Evolutionary conservation across 2,888 invertebrate genomes (phyloP), one percentile per base, ranked within the genome.

Genomic region (Biston betularia): DNA sequence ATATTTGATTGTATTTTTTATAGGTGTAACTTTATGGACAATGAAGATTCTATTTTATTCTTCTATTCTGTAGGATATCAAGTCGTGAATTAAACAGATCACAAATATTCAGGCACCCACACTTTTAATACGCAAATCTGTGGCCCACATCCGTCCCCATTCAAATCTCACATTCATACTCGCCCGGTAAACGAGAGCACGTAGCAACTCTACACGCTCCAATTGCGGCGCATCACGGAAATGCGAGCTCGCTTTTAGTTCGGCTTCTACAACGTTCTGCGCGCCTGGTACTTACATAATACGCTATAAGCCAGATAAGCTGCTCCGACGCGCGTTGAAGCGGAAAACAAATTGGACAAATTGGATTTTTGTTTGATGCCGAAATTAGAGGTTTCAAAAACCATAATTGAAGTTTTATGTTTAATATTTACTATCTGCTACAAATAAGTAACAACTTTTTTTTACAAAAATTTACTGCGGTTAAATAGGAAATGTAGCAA

Each of bases 191-290:
- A 67, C 68, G 62, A 49, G 65, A 64, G 62, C 64, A 57, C 67
- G 59, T 55, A 46, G 10, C 50, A 60, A 40, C 64, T 69, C 71
- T 60, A 40, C 62, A 65, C 69, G 71, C 71, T 69, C 71, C 71
- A 69, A 65, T 72, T 69, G 69, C 63, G 58, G 55, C 58, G 61
- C 65, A 61, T 66, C 65, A 61, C 63, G 68, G 64, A 55, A 64
- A 65, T 56, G 55, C 62, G 62, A 65, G 64, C 65, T 55, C 55
- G 61, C 68, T 68, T 62, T 66, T 45, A 64, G 63, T 68, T 65
- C 40, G 58, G 60, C 46, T 68, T 58, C 42, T 14, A 45, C 59
- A 61, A 38, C 52, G 40, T 54, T 63, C 63, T 69, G 63, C 52
- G 44, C 46, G 59, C 67, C 67, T 72, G 58, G 69, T 71, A 65